Evolutionary conservation across 2,888 invertebrate genomes (phyloP).

Genomic region (Drosophila buzzatii): DNA sequence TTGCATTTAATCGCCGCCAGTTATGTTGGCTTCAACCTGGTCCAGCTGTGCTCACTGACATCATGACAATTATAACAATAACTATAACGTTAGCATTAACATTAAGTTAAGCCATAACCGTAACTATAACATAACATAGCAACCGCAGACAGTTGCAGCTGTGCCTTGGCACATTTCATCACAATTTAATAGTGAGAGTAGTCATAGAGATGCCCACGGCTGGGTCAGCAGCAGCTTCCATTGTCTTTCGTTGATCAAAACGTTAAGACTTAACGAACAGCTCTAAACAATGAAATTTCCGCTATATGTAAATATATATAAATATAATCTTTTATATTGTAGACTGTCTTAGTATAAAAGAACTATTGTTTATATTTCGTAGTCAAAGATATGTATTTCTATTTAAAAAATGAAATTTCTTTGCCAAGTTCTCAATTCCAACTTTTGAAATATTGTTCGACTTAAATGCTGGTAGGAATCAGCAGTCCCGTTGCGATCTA

Average conservation of each 20-base stretch:
- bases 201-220: background rate
- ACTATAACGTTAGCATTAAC: slow-evolving; percentile 19
- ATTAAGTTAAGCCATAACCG: slow-evolving; percentile 19
- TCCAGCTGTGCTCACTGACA: slow-evolving; percentile 41
- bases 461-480: background rate
- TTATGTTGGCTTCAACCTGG: slow-evolving; percentile 18
- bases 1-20: slow-evolving; percentile 18
- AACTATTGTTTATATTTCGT: background rate
- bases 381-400: background rate
- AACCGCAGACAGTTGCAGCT: slow-evolving; percentile 5
- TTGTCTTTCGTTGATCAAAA: slow-evolving; percentile 1
- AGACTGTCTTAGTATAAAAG: background rate
- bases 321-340: background rate
- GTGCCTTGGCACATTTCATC: slow-evolving; percentile 45
- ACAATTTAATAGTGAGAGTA: slow-evolving; percentile 31
- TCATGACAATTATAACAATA: slow-evolving; percentile 31
- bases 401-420: background rate
- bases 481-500: background rate
- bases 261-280: background rate
- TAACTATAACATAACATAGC: slow-evolving; percentile 7
- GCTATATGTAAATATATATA: background rate
- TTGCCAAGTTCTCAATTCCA: background rate
- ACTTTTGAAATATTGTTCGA: background rate
- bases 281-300: slow-evolving; percentile 4
- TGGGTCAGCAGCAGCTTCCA: slow-evolving; percentile 4